phyloP scores from a whole-genome alignment of 2,113 vertebrate species.

The Pavo muticus region DNA sequence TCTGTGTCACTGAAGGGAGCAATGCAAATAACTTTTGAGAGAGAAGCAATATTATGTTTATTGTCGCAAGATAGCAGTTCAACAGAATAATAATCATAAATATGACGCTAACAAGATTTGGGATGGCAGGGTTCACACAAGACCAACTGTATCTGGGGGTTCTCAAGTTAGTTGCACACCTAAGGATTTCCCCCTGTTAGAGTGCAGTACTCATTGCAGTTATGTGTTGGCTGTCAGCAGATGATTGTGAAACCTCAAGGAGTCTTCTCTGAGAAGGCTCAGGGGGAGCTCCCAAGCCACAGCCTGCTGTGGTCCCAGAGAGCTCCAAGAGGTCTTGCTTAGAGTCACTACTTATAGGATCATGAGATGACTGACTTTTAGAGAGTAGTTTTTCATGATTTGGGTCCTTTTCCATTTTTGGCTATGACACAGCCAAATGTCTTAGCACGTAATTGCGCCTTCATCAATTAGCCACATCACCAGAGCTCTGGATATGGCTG shows the following conservation, averaged over 20 bases:
- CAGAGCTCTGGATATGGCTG: background rate
- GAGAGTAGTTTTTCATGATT: background rate
- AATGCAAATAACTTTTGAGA: background rate
- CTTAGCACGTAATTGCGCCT: background rate
- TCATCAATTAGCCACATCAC: background rate
- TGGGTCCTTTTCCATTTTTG: background rate
- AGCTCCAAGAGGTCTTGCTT: background rate
- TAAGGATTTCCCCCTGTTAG: background rate
- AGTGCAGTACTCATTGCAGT: background rate
- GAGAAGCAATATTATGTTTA: background rate
- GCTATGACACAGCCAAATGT: background rate
- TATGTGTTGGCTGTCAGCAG: background rate
- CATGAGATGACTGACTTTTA: background rate
- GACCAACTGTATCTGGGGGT: background rate
- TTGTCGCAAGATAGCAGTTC: background rate
- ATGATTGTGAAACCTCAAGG: background rate
- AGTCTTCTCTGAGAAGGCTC: background rate
- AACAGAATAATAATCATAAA: background rate
- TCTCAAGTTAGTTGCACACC: background rate
- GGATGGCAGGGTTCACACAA: background rate
- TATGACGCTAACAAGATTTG: background rate
- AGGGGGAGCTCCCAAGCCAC: background rate
- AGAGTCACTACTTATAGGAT: background rate
- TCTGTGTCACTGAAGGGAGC: background rate
- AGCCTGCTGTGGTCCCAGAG: background rate